phyloP scores from a whole-genome alignment of 2,888 invertebrate species.

The Mylabris sibirica region DNA sequence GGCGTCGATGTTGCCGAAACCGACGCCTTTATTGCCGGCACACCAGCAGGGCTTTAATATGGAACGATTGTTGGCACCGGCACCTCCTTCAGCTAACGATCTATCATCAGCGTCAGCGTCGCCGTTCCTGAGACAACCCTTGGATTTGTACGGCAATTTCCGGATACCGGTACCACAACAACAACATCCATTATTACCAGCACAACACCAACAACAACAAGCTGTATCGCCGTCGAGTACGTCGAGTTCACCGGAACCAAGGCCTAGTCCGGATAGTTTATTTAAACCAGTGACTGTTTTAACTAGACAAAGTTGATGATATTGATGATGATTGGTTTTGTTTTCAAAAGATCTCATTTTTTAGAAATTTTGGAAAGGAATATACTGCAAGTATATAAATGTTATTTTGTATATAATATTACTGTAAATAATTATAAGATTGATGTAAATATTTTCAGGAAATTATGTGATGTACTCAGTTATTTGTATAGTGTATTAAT shows the following conservation, averaged over 20 bases:
- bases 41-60: conserved; percentile 55
- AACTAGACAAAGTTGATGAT: conserved; percentile 52
- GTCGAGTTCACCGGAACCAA: conserved; percentile 61
- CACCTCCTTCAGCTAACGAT: conserved; percentile 41
- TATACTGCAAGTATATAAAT: conserved; percentile 13
- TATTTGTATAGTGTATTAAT: conserved; percentile 30
- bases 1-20: conserved; percentile 58
- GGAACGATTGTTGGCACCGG: conserved; percentile 56
- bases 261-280: conserved; percentile 51
- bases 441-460: conserved; percentile 23
- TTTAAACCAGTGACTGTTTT: conserved; percentile 59
- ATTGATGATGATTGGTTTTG: background rate
- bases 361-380: conserved; percentile 12
- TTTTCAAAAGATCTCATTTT: conserved; percentile 2
- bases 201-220: conserved; percentile 49
- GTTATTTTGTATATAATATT: conserved; percentile 23
- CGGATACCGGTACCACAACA: conserved; percentile 59
- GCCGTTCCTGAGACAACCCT: conserved; percentile 62
- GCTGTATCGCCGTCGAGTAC: conserved; percentile 60
- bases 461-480: conserved; percentile 30
- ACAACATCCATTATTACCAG: conserved; percentile 50
- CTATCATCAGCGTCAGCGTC: conserved; percentile 37
- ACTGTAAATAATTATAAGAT: conserved; percentile 28
- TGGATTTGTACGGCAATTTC: conserved; percentile 63
- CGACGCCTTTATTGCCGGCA: conserved; percentile 63